Evolutionary conservation across 2,888 invertebrate genomes (phyloP).

Genomic region (Mactromeris polynyma): DNA sequence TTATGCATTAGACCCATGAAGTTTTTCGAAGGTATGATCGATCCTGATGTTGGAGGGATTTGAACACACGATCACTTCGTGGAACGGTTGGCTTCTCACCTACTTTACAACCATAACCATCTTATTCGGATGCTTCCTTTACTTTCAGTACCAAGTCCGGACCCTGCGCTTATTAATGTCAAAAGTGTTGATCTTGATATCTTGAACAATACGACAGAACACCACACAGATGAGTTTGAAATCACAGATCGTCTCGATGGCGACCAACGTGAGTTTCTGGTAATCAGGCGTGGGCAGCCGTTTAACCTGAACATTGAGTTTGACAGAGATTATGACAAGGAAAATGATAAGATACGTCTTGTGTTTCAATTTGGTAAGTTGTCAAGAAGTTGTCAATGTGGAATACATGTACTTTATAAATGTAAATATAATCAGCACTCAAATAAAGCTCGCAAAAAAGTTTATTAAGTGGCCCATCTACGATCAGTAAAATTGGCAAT

Average conservation of each 20-base stretch:
- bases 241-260: conserved; percentile 35
- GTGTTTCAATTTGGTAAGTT: conserved; percentile 90
- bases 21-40: neutral
- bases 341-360: conserved; percentile 93
- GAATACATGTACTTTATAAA: neutral
- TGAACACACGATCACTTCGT: neutral
- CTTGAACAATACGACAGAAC: conserved; percentile 90
- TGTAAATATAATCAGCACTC: neutral
- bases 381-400: neutral
- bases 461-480: too few species aligned
- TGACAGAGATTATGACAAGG: conserved; percentile 92
- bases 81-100: neutral
- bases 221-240: conserved; percentile 92
- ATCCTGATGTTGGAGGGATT: neutral
- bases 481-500: neutral
- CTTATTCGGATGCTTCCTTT: neutral
- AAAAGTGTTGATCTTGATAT: conserved; percentile 91
- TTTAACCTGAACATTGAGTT: conserved; percentile 92
- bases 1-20: neutral
- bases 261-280: conserved; percentile 89
- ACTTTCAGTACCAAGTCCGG: conserved; percentile 87
- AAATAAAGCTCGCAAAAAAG: neutral
- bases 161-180: conserved; percentile 51
- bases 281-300: conserved; percentile 92
- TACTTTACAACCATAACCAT: neutral